These are phyloP conservation scores for Clamator glandarius DNA, from an alignment of 2,797 vertebrate species.

Conservation along the genomic window DNA sequence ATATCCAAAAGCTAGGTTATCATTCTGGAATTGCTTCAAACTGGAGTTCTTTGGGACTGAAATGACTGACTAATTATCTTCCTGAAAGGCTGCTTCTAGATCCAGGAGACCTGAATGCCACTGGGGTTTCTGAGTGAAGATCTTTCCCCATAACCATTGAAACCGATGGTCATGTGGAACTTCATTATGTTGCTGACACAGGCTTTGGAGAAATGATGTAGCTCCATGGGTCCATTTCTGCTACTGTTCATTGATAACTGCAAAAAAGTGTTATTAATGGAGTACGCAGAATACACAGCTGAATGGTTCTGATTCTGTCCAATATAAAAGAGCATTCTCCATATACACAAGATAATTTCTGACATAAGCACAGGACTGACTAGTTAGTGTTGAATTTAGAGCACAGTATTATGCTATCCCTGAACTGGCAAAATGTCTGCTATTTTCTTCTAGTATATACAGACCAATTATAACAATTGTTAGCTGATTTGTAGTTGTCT, in stretches of 20 bases:
- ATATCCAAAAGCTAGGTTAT: not conserved
- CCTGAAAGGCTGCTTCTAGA: not conserved
- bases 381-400: too few species aligned
- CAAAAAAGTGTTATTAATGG: too few species aligned
- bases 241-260: too few species aligned
- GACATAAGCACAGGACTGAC: too few species aligned
- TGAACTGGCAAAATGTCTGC: not conserved
- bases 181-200: too few species aligned
- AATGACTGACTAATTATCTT: not conserved
- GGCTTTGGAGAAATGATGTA: too few species aligned
- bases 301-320: too few species aligned
- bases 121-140: not conserved
- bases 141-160: not conserved
- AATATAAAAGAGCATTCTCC: too few species aligned
- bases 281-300: too few species aligned
- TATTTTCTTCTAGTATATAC: not conserved
- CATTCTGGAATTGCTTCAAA: not conserved
- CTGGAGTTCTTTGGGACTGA: not conserved
- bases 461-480: not conserved
- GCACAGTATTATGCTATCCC: not conserved
- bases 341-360: too few species aligned
- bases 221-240: too few species aligned
- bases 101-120: not conserved
- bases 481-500: not conserved
- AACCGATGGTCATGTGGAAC: too few species aligned